These are phyloP conservation scores for Pseudochaenichthys georgianus DNA, from an alignment of 2,797 vertebrate genomes.

Conservation along the genomic window DNA sequence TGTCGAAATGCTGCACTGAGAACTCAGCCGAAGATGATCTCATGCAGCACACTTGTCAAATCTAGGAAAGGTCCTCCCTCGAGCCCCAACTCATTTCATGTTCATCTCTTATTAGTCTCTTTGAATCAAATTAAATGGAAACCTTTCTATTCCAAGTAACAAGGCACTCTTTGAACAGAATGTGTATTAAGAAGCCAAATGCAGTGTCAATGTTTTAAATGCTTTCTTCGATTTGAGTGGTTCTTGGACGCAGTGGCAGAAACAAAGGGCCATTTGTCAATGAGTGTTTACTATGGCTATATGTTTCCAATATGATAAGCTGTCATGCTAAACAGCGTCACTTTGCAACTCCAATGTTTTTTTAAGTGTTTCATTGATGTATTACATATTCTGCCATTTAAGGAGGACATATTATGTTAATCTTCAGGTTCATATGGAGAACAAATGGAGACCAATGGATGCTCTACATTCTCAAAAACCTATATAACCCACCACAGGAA, in stretches of 20 bases:
- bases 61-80: not conserved
- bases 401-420: not conserved
- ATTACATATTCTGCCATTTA: not conserved
- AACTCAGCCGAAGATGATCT: constrained; percentile 9
- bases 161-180: constrained; percentile 12
- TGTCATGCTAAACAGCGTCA: not conserved
- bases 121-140: constrained; percentile 65
- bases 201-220: constrained; percentile 33
- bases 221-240: constrained; percentile 29
- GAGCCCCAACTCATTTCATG: constrained; percentile 14
- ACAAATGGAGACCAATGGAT: too few species aligned
- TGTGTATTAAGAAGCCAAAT: not conserved
- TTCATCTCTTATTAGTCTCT: constrained; percentile 63
- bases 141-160: constrained; percentile 27
- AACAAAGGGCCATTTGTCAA: constrained; percentile 3
- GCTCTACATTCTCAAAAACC: too few species aligned
- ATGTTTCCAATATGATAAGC: not conserved
- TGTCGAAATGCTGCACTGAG: constrained; percentile 20
- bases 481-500: too few species aligned
- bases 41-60: not conserved
- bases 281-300: not conserved
- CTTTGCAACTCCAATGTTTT: not conserved
- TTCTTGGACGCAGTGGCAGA: constrained; percentile 1
- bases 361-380: not conserved
- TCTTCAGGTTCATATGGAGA: too few species aligned